Evolutionary conservation across 2,113 vertebrate species (phyloP).

Genomic region (Saguinus midas): DNA sequence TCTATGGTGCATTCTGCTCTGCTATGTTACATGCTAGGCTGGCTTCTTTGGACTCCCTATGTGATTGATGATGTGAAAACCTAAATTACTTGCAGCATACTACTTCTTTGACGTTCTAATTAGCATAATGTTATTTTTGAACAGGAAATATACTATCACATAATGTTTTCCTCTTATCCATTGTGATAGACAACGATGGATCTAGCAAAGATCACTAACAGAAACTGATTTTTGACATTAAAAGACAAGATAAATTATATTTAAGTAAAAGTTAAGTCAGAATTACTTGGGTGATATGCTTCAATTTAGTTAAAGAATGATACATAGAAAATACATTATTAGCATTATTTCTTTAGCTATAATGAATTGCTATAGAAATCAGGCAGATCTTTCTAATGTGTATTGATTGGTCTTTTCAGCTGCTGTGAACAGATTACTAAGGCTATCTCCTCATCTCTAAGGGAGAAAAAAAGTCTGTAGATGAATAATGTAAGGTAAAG

Average conservation of each 20-base stretch:
- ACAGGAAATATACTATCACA: not conserved
- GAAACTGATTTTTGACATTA: conserved; percentile 47
- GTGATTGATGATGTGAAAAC: not conserved
- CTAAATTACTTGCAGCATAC: not conserved
- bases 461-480: conserved; percentile 72
- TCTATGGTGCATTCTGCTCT: not conserved
- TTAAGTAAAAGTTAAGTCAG: conserved; percentile 50
- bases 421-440: conserved; percentile 75
- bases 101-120: conserved; percentile 12
- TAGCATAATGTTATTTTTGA: not conserved
- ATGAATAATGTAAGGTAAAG: conserved; percentile 75
- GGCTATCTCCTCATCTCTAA: conserved; percentile 70
- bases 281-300: conserved; percentile 56
- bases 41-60: not conserved
- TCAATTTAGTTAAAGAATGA: conserved; percentile 43
- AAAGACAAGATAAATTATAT: conserved; percentile 49
- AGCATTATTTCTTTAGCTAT: conserved; percentile 71
- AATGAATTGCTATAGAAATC: conserved; percentile 65
- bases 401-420: conserved; percentile 71
- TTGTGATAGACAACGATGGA: conserved; percentile 50
- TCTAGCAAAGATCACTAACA: not conserved
- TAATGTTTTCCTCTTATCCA: conserved; percentile 38
- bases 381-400: conserved; percentile 57
- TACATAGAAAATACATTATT: conserved; percentile 57
- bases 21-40: not conserved